Base-by-base conservation (phyloP, 2,113 vertebrate species). In the Sinocyclocheilus maitianheensis region DNA sequence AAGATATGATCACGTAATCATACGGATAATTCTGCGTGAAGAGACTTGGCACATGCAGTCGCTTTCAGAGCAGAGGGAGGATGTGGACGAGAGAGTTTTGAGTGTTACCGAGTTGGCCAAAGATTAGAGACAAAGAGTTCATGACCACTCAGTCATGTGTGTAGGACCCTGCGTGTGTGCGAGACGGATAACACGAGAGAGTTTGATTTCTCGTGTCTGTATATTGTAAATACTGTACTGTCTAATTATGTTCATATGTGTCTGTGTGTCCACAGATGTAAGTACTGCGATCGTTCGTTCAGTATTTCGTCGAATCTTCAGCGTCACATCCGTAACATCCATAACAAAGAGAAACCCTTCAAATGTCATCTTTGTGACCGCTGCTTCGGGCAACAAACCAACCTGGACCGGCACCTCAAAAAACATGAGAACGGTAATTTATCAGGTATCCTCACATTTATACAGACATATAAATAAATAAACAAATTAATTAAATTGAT, bases 281-380 rank as follows among this genome's bases (percentile, higher is more conserved):
- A 99, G 94, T 99, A 99, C 96, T 99, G 98, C 85, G 98, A 99
- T 94, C 95, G 98, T 77, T 99, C 98, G 30, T 99, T 99, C 87
- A 99, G 98, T 93, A 99, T 99, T 94, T 99, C 98, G 55, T 99
- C 98, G 75, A 99, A 99, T 95, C 95, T 99, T 92, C 98, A 99
- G 91, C 95, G 98, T 63, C 98, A 99, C 65, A 98, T 99, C 85
- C 97, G 98, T 63, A 99, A 99, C 94, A 99, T 99, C 91, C 98
- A 99, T 94, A 99, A 99, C 91, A 99, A 99, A 93, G 98, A 99
- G 93, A 99, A 99, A 84, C 98, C 98, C 7, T 99, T 99, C 89
- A 99, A 98, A 92, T 99, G 98, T 92, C 97, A 98, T 93, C 93
- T 99, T 89, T 99, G 98, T 87, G 98, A 99, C 90, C 96, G 98